Evolutionary conservation across 2,113 vertebrate species (phyloP), one percentile per base, ranked within the genome.

Genomic region (Upupa epops): DNA sequence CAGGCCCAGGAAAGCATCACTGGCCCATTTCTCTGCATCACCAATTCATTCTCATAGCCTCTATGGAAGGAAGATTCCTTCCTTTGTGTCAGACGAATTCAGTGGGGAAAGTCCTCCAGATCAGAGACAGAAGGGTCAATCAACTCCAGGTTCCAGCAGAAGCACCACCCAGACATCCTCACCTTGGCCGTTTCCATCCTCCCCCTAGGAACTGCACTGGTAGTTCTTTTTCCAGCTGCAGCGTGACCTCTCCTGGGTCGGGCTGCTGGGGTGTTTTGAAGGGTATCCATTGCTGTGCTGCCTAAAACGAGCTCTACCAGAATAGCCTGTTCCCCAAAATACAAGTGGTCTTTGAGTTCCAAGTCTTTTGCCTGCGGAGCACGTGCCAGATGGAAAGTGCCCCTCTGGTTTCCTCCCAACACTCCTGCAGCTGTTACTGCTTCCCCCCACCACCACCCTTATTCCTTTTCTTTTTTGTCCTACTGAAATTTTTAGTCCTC

Each of bases 401-500:
- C 86, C 91, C 59, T 56, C 84, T 94, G 91, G 83, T 93, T 96
- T 96, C 95, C 95, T 96, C 93, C 85, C 96, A 95, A 96, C 93
- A 95, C 0, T 34, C 86, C 0, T 71, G 96, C 97, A 98, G 97
- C 97, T 98, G 97, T 97, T 96, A 49, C 75, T 92, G 95, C 83
- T 96, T 96, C 93, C 95, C 79, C 17, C 56, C 25, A n/a, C n/a
- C n/a, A n/a, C n/a, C n/a, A n/a, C n/a, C n/a, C n/a, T n/a, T n/a
- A n/a, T 42, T 42, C 11, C 15, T 42, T 15, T 25, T 49, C 52
- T 85, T 71, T 86, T 65, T 73, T 59, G 59, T 64, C 89, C 97
- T 77, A 94, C 70, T 91, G 97, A 96, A 97, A 97, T 97, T 97
- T 98, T 97, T 97, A 97, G 97, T 86, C 61, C 91, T 97, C 98